A percentile compares a stretch with the other conserved stretches of the same genome.
phyloP scores from a whole-genome alignment of 2,113 vertebrate genomes.

The Natator depressus region DNA sequence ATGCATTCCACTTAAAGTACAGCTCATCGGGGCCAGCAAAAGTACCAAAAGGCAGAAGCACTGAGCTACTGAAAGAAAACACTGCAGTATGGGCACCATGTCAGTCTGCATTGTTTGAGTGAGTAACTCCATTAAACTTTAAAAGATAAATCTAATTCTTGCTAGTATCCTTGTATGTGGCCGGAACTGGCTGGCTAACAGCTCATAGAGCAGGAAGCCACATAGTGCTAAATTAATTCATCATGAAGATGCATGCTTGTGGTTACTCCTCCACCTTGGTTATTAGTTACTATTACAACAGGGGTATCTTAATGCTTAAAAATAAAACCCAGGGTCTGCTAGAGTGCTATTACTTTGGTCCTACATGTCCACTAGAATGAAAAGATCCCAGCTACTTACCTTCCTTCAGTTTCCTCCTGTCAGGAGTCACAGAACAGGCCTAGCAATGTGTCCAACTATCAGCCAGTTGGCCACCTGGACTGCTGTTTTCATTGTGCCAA shows the following conservation, averaged over 20 bases:
- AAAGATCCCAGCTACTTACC: neutral
- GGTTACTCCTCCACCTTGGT: too few species aligned
- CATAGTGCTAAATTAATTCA: neutral
- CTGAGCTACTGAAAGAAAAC: neutral
- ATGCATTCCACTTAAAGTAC: neutral
- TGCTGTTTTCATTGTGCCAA: conserved; percentile 36
- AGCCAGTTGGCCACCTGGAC: neutral
- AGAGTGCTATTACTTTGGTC: too few species aligned
- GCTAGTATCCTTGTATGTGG: neutral
- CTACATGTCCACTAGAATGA: too few species aligned
- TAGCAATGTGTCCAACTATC: conserved; percentile 6
- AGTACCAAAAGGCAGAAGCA: neutral
- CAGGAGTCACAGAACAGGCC: neutral
- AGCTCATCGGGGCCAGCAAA: neutral
- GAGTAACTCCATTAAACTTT: neutral
- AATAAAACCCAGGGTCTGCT: too few species aligned
- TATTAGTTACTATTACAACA: too few species aligned
- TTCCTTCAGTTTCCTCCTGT: conserved; percentile 4
- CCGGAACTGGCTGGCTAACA: neutral
- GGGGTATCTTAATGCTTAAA: too few species aligned
- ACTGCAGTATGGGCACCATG: too few species aligned
- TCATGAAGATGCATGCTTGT: too few species aligned
- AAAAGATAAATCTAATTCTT: neutral
- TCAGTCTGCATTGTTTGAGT: neutral
- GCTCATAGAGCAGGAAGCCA: neutral